These are phyloP conservation scores for Apis dorsata DNA, from an alignment of 1,140 invertebrate species.

Conservation along the genomic window DNA sequence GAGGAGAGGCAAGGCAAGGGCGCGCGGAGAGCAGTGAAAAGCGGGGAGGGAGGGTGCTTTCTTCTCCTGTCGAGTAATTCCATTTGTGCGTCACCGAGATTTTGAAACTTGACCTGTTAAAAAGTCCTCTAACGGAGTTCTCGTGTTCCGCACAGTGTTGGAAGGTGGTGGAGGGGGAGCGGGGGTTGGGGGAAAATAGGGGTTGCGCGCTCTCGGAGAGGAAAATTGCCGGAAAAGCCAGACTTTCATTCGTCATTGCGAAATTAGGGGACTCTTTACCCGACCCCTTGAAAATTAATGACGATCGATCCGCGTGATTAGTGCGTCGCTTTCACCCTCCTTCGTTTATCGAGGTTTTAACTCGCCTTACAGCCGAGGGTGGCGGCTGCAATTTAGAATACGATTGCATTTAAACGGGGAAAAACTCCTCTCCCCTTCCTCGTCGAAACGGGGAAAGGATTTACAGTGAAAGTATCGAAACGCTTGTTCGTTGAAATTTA, in stretches of 20 bases:
- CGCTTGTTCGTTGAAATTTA: too few relatives aligned
- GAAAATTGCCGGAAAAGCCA: constrained; percentile 60
- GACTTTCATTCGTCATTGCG: constrained; percentile 17
- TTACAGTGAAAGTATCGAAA: too few relatives aligned
- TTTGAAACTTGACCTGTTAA: constrained; percentile 73
- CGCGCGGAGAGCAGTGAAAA: constrained; percentile 22
- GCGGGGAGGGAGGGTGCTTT: constrained; percentile 26
- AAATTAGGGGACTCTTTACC: constrained; percentile 2
- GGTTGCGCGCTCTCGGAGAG: constrained; percentile 32
- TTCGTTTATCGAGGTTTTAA: neutral
- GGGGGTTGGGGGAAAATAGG: neutral
- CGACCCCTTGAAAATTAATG: constrained; percentile 11
- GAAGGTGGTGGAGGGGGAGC: neutral
- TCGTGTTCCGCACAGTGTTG: constrained; percentile 49
- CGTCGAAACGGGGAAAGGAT: too few relatives aligned
- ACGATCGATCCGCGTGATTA: constrained; percentile 41
- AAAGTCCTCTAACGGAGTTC: constrained; percentile 67
- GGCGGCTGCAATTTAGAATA: neutral
- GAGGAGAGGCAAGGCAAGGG: constrained; percentile 12
- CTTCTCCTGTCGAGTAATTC: constrained; percentile 64
- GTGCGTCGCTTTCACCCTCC: constrained; percentile 8
- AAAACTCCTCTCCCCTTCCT: neutral
- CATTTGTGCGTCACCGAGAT: constrained; percentile 68
- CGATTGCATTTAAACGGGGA: neutral
- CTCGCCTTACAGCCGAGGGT: too few relatives aligned